Evolutionary conservation across 2,888 invertebrate genomes (phyloP).

Genomic region (Synanthedon formicaeformis): DNA sequence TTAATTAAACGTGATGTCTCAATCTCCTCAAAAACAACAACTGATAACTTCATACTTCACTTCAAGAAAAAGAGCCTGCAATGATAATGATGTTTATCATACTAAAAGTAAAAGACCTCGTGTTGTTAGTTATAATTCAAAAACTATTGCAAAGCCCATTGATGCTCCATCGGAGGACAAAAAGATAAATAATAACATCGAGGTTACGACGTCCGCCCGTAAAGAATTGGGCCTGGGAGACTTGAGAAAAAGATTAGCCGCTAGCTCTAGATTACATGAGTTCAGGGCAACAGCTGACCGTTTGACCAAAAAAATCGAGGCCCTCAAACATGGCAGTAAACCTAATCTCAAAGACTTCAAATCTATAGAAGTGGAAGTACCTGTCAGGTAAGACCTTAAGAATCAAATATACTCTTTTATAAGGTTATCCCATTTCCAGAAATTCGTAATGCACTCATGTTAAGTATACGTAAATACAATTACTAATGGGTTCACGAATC

Average conservation of each 20-base stretch:
- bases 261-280: conserved; percentile 78
- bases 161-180: not conserved
- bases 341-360: conserved; percentile 76
- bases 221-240: conserved; percentile 77
- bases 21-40: too few species aligned
- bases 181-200: conserved; percentile 22
- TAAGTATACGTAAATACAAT: too few species aligned
- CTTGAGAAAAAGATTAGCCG: conserved; percentile 75
- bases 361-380: conserved; percentile 81
- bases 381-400: conserved; percentile 70
- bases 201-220: conserved; percentile 54
- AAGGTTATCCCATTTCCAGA: not conserved
- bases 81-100: conserved; percentile 73
- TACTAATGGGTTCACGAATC: too few species aligned
- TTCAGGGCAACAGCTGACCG: conserved; percentile 76
- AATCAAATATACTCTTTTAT: not conserved
- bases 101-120: conserved; percentile 64
- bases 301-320: conserved; percentile 74
- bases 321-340: conserved; percentile 64
- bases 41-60: conserved; percentile 78
- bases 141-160: not conserved
- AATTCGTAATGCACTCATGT: too few species aligned
- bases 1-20: too few species aligned
- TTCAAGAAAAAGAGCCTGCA: conserved; percentile 77
- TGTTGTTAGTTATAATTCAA: conserved; percentile 8